These are phyloP conservation scores for Bemisia tabaci DNA, from an alignment of 1,140 invertebrate species.

Conservation along the genomic window DNA sequence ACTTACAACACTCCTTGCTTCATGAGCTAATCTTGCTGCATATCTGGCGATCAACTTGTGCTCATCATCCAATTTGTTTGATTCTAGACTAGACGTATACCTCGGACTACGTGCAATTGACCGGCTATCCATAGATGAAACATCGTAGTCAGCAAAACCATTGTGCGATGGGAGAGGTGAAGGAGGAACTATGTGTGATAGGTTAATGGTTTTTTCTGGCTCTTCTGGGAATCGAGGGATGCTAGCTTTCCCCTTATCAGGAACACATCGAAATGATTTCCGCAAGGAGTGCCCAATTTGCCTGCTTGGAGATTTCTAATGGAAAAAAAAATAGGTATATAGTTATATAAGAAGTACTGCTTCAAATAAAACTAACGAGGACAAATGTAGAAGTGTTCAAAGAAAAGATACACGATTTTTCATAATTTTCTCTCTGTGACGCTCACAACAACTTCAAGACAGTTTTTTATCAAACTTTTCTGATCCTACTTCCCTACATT, in stretches of 20 bases:
- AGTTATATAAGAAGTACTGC: neutral
- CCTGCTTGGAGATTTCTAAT: conserved; percentile 71
- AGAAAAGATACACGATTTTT: too few species aligned
- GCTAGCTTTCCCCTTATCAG: conserved; percentile 63
- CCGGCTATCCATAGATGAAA: conserved; percentile 65
- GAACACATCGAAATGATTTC: conserved; percentile 93
- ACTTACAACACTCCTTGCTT: conserved; percentile 70
- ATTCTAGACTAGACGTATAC: conserved; percentile 32
- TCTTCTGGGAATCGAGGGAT: conserved; percentile 79
- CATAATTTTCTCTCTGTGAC: too few species aligned
- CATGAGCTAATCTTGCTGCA: conserved; percentile 81
- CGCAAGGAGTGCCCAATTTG: conserved; percentile 87
- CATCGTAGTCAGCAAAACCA: conserved; percentile 71
- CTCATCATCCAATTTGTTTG: conserved; percentile 68
- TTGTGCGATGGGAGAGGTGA: conserved; percentile 78
- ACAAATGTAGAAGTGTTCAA: too few species aligned
- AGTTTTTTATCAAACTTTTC: too few species aligned
- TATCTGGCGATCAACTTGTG: conserved; percentile 92
- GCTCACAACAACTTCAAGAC: too few species aligned
- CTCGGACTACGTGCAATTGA: conserved; percentile 45
- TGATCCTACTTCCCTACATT: too few species aligned
- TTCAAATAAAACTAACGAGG: too few species aligned
- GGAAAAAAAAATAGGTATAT: conserved; percentile 12
- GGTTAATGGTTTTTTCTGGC: conserved; percentile 85
- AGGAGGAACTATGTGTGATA: conserved; percentile 87